Conservation (phyloP, 2,888 invertebrate genomes). For the Amphimallon solstitiale region DNA sequence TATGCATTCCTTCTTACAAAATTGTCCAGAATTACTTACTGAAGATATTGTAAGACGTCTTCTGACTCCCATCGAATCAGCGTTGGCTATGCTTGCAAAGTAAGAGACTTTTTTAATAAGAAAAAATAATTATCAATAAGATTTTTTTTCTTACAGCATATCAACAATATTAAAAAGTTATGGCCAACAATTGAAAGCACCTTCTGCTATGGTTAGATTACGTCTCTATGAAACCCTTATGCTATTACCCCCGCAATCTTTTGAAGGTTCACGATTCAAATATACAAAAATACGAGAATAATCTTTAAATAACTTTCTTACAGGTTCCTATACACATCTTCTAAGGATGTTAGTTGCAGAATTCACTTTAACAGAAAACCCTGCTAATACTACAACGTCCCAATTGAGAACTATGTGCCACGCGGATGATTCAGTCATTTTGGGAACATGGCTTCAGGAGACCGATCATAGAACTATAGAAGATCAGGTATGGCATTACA, state of each 20-base stretch:
- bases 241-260: constrained; percentile 79
- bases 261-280: constrained; percentile 71
- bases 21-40: constrained; percentile 90
- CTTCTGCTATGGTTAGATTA: constrained; percentile 91
- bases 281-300: too few relatives aligned
- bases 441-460: constrained; percentile 95
- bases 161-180: constrained; percentile 86
- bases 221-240: constrained; percentile 90
- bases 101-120: constrained; percentile 62
- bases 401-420: constrained; percentile 84
- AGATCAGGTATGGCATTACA: constrained; percentile 80
- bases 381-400: constrained; percentile 90
- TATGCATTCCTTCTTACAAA: constrained; percentile 90
- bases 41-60: constrained; percentile 92
- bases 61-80: constrained; percentile 92
- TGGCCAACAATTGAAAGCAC: constrained; percentile 92
- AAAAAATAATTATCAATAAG: not conserved
- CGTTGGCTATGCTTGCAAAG: constrained; percentile 94
- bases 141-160: constrained; percentile 69
- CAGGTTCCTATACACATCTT: constrained; percentile 86
- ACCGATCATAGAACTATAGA: constrained; percentile 97
- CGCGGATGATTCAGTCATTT: constrained; percentile 88
- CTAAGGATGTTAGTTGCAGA: constrained; percentile 93
- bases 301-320: too few relatives aligned
- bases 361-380: constrained; percentile 93